phyloP scores from a whole-genome alignment of 2,888 invertebrate genomes.

The Erebia ligea region DNA sequence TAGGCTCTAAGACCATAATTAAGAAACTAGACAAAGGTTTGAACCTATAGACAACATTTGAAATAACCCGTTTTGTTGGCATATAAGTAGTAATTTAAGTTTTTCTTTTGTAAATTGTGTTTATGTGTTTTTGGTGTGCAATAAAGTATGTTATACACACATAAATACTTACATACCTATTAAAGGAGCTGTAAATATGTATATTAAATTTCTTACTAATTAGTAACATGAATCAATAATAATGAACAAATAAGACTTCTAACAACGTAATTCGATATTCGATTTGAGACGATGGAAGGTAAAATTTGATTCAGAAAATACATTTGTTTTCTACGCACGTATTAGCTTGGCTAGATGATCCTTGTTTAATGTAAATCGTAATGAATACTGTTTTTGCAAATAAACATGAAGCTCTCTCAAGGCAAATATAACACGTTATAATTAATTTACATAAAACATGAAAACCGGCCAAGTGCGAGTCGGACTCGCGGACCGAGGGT shows the following conservation, averaged over 20 bases:
- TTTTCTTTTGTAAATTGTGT: no score
- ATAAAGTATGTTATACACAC: no score
- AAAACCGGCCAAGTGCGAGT: no score
- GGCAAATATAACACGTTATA: background rate
- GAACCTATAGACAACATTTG: no score
- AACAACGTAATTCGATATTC: conserved; percentile 6
- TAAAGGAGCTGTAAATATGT: background rate
- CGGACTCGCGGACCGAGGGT: no score
- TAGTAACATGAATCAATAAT: background rate
- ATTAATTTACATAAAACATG: no score
- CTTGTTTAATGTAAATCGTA: background rate
- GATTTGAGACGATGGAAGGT: background rate
- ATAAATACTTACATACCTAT: no score
- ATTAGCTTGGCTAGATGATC: conserved; percentile 1
- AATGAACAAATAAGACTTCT: background rate
- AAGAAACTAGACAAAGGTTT: no score
- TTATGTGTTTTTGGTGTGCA: no score
- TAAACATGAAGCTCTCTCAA: background rate
- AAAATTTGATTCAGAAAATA: conserved; percentile 10
- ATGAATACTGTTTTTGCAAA: background rate
- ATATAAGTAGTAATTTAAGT: no score
- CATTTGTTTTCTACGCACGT: conserved; percentile 18
- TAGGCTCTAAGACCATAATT: no score
- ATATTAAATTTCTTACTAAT: background rate
- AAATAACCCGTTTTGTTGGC: no score